Evolutionary conservation across 2,888 invertebrate species (phyloP), one percentile per base, ranked within the genome.

Genomic region (Agrotis exclamationis): DNA sequence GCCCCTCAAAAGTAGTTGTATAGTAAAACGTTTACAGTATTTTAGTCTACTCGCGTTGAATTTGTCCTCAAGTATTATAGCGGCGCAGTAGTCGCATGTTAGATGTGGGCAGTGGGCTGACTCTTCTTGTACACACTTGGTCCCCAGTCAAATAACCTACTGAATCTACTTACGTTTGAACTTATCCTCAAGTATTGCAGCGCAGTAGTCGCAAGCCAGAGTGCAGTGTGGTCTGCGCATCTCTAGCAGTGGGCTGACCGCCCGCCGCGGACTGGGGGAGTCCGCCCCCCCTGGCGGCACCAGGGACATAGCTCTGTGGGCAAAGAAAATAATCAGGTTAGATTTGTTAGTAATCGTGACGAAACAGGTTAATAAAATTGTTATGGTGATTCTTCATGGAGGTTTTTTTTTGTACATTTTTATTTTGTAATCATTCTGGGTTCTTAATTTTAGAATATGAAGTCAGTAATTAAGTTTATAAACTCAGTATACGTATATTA

Each of bases 221-320:
- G 97, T 98, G 93, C 98, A 98, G 89, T 97, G 97, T 24, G 97
- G 97, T 63, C 97, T 94, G 50, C 97, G 96, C 85, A 97, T 97
- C 93, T 97, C 97, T 71, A 97, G 95, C 76, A 97, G 94, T 1
- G 97, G 97, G 83, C 97, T 97, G 78, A 97, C 97, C 13, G 97
- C 97, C 81, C 97, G 96, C 84, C 97, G 94, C 16, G 97, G 97
- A 79, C 97, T 97, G n/a, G 97, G 96, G 60, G 97, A 96, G 87
- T 97, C 97, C 59, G 88, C 92, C 18, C 96, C 96, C 53, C 96
- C 94, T 24, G 97, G 97, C 56, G 97, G 96, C 20, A 97, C 96
- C 85, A 97, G 90, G 48, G 97, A 97, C 97, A 97, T 97, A 22
- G 63, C 76, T 76, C 93, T 94, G 88, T 59, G 7, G 76, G 86